Evolutionary conservation across 2,888 invertebrate species (phyloP), one percentile per base, ranked within the genome.

Genomic region (Corbicula japonica): DNA sequence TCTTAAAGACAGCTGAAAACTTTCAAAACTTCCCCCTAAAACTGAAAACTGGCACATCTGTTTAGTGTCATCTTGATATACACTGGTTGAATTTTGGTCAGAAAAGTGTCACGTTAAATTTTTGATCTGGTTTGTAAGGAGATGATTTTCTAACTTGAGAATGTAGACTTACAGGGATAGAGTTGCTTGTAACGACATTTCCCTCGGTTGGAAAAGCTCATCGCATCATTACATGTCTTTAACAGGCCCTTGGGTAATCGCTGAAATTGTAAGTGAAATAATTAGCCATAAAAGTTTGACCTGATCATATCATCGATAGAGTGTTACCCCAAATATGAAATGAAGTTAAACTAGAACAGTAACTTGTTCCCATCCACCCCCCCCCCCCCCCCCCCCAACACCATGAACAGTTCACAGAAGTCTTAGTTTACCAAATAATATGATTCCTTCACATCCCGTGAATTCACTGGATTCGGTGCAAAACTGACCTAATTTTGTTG

Each of bases 101-200:
- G 10, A 12, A 41, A 41, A 41, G 18, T 18, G 10, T 18, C 10
- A 10, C 41, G 18, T 41, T 41, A 41, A 12, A 41, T 12, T 12
- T 10, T 41, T 41, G 18, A 10, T 12, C 10, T 41, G 10, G 41
- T 18, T 41, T 41, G 41, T 41, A 41, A 5, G 2, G 8, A 18
- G 12, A 48, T 5, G n/a, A 34, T 32, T 12, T n/a, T 48, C 21
- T 48, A 6, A 48, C 21, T 48, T 21, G 28, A 6, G 12, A 26
- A 21, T 23, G 46, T 21, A 5, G 6, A 74, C 84, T 62, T 80
- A 84, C 84, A 84, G 46, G 84, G 84, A 56, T 82, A 84, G 15
- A 84, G 76, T 26, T 73, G 73, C 48, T 84, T 81, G 50, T 82
- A 84, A 56, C 81, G 44, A 65, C 81, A 82, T 66, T 82, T 80